phyloP scores from a whole-genome alignment of 2,797 vertebrate genomes.

The Urophycis tenuis region DNA sequence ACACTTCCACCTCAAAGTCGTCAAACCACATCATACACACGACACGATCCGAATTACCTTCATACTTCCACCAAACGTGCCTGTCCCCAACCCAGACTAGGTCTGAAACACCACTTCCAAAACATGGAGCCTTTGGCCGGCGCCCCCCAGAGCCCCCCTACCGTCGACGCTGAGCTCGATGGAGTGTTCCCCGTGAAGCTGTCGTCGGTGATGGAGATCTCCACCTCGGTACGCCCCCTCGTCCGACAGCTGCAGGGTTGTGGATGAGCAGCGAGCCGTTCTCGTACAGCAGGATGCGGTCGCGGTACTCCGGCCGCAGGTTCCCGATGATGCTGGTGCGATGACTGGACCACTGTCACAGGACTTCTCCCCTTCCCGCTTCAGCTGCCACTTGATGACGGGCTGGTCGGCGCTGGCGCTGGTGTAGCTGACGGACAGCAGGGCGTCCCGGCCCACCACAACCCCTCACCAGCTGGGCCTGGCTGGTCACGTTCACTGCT shows the following conservation, averaged over 20 bases:
- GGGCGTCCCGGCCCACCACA: slow-evolving; percentile 79
- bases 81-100: not conserved
- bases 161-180: slow-evolving; percentile 93
- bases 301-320: slow-evolving; percentile 85
- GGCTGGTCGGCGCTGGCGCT: slow-evolving; percentile 87
- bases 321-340: slow-evolving; percentile 88
- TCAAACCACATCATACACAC: too few relatives aligned
- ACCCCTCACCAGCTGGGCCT: slow-evolving; percentile 77
- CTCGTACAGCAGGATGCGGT: slow-evolving; percentile 85
- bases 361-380: slow-evolving; percentile 84
- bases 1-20: too few relatives aligned
- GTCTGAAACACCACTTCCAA: not conserved
- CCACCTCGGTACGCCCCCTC: slow-evolving; percentile 88
- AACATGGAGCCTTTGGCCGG: not conserved
- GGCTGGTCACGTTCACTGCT: slow-evolving; percentile 90
- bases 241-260: slow-evolving; percentile 80
- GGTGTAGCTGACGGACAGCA: slow-evolving; percentile 89
- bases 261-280: slow-evolving; percentile 91
- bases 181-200: slow-evolving; percentile 91
- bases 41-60: not conserved
- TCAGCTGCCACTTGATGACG: slow-evolving; percentile 95
- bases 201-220: slow-evolving; percentile 97
- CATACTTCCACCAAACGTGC: not conserved
- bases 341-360: slow-evolving; percentile 91
- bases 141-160: slow-evolving; percentile 58